Percentiles rank a stretch among this genome's conserved stretches.
Evolutionary conservation across 2,888 invertebrate species (phyloP).

Genomic region (Troides oblongomaculatus): DNA sequence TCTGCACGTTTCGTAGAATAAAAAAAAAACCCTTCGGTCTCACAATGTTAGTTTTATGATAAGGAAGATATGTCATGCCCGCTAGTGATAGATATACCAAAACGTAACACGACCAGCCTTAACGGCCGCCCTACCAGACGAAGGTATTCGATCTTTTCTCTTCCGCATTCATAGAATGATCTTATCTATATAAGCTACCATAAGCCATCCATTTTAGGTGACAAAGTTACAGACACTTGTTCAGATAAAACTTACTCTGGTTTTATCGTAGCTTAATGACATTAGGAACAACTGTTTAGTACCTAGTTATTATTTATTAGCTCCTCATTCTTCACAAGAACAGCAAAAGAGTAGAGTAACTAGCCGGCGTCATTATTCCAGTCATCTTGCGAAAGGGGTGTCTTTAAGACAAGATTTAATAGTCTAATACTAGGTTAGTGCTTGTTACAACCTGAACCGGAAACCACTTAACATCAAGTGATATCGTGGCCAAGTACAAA

Average conservation of each 20-base stretch:
- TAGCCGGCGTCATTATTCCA: too few relatives aligned
- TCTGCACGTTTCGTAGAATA: too few relatives aligned
- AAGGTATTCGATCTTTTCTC: constrained; percentile 29
- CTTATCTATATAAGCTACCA: constrained; percentile 28
- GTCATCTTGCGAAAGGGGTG: too few relatives aligned
- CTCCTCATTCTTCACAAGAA: too few relatives aligned
- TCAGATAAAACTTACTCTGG: constrained; percentile 6
- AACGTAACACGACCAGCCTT: constrained; percentile 16
- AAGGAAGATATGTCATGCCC: constrained; percentile 1
- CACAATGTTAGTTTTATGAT: background rate
- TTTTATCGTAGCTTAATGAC: background rate
- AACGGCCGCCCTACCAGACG: constrained; percentile 22
- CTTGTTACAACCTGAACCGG: too few relatives aligned
- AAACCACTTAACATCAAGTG: too few relatives aligned
- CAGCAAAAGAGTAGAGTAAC: too few relatives aligned
- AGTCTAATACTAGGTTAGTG: too few relatives aligned
- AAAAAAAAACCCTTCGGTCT: background rate
- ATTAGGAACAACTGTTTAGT: background rate
- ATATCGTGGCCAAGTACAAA: too few relatives aligned
- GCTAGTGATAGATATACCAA: constrained; percentile 24
- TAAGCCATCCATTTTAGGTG: constrained; percentile 28
- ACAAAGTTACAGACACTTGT: constrained; percentile 14
- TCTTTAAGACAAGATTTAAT: too few relatives aligned
- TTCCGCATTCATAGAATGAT: constrained; percentile 29
- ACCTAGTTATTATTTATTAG: too few relatives aligned